A percentile compares a stretch with the other conserved stretches of the same genome.
phyloP scores from a whole-genome alignment of 2,113 vertebrate genomes.

The Paracanthobrama guichenoti region DNA sequence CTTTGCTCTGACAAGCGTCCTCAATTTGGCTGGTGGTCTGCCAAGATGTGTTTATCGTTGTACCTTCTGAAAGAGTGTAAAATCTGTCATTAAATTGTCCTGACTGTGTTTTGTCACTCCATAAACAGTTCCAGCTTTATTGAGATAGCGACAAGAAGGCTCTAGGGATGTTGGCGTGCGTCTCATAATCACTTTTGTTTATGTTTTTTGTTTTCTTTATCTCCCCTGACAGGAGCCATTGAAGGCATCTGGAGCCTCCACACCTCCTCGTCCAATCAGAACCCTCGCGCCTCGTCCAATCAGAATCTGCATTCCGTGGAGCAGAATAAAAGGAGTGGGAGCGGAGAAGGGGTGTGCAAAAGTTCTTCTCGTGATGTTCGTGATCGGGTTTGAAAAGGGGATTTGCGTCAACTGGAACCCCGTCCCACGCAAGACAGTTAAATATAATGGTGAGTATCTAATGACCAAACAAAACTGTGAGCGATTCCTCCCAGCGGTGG shows the following conservation, averaged over 20 bases:
- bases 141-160: conserved; percentile 14
- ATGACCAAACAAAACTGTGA: conserved; percentile 63
- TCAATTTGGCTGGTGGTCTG: conserved; percentile 64
- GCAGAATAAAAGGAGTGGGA: conserved; percentile 46
- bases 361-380: conserved; percentile 71
- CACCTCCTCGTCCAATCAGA: conserved; percentile 22
- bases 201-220: conserved; percentile 12
- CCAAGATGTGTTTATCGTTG: conserved; percentile 71
- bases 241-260: background rate
- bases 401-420: conserved; percentile 79
- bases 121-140: conserved; percentile 2
- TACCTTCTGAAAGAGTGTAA: conserved; percentile 60
- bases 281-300: conserved; percentile 40
- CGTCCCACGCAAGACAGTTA: conserved; percentile 76
- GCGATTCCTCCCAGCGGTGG: background rate
- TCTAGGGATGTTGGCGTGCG: background rate
- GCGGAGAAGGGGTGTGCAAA: conserved; percentile 66
- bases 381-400: conserved; percentile 71
- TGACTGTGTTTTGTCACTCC: conserved; percentile 49
- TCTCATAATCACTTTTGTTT: conserved; percentile 32
- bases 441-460: conserved; percentile 73
- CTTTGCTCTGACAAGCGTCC: conserved; percentile 68
- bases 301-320: conserved; percentile 31
- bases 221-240: background rate
- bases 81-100: conserved; percentile 68